Evolutionary conservation across 2,113 vertebrate species (phyloP), one percentile per base, ranked within the genome.

Genomic region (Xiphophorus hellerii): DNA sequence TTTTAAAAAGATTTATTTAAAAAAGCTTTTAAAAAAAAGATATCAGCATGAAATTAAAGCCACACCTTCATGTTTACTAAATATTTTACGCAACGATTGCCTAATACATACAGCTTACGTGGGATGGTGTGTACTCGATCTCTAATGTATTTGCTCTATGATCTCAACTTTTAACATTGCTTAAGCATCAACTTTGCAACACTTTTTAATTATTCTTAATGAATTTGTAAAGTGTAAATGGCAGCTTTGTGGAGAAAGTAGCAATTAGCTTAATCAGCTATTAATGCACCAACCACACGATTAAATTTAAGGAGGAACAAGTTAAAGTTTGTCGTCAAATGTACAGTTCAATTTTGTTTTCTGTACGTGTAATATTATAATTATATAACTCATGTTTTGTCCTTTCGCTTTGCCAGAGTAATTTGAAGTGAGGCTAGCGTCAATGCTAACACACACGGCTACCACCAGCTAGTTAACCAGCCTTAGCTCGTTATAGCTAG

Each of bases 391-490:
- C 12, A 5, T 8, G 12, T 0, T n/a, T 33, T 42, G 22, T 39
- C 10, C 2, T n/a, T 64, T 68, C 1, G 6, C 22, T 66, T 73
- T 3, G 69, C 25, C 22, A 29, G 4, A 44, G 64, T 3, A n/a
- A 37, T 5, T 33, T 22, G 25, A 25, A 60, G 5, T 9, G 1
- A 48, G 22, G 81, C 89, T 81, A 80, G 72, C 35, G 69, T 48
- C 51, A 48, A 73, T 54, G 83, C 86, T 81, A 87, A 81, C 83
- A 51, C 68, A 15, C 39, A 79, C 71, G 80, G 60, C 83, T 81
- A 85, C 80, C 85, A 86, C 82, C 80, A 69, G 73, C 76, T 85
- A 82, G 78, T 77, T 62, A 73, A 39, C 60, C 28, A 63, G 69
- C 10, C 35, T 71, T 12, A 22, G 69, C 62, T 66, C 2, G 29